These are phyloP conservation scores for Oscheius myriophilus DNA, from an alignment of 2,888 invertebrate genomes.

Conservation along the genomic window DNA sequence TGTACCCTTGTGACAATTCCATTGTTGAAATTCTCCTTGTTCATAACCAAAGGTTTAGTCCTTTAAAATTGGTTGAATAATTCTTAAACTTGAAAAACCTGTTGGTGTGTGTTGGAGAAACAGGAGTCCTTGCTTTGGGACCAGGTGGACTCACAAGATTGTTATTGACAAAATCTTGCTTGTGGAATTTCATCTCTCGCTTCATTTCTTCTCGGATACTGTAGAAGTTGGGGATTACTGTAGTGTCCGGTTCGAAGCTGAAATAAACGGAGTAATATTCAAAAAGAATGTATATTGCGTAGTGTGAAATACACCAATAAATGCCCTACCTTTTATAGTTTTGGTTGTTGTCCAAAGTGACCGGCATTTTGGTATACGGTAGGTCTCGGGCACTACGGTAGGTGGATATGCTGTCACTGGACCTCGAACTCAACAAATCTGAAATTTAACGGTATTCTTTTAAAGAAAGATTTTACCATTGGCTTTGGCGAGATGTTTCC, in stretches of 20 bases:
- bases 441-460: not conserved
- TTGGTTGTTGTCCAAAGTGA: conserved; percentile 75
- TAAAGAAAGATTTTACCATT: conserved; percentile 15
- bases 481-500: conserved; percentile 28
- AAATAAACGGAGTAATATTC: not conserved
- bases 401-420: conserved; percentile 27
- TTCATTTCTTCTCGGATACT: conserved; percentile 58
- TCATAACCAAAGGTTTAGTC: conserved; percentile 10
- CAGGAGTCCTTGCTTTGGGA: conserved; percentile 49
- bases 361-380: conserved; percentile 42
- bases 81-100: not conserved
- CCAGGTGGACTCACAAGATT: conserved; percentile 50
- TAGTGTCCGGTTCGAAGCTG: conserved; percentile 41
- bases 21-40: conserved; percentile 17
- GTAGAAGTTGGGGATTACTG: conserved; percentile 56
- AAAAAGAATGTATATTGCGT: not conserved
- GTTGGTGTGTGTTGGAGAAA: conserved; percentile 34
- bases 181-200: conserved; percentile 46
- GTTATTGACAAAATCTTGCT: conserved; percentile 62
- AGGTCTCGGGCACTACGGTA: conserved; percentile 30
- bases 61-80: conserved; percentile 1
- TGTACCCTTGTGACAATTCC: conserved; percentile 23
- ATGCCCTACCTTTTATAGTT: conserved; percentile 76
- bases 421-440: conserved; percentile 29
- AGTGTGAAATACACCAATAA: conserved; percentile 1